Base-by-base conservation (phyloP, 2,797 vertebrate species). In the Acipenser ruthenus region DNA sequence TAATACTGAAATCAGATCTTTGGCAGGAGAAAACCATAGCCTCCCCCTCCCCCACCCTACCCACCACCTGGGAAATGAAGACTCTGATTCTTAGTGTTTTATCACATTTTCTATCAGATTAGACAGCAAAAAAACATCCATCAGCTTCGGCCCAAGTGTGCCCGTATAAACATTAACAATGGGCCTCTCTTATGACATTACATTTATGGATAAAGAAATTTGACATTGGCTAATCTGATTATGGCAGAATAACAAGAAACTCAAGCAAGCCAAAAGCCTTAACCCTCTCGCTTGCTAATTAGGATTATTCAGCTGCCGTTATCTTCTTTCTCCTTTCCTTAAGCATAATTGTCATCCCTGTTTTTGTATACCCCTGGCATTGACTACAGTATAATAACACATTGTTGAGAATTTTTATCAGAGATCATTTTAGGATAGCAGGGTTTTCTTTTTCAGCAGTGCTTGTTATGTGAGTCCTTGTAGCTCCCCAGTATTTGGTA, bases 301-400 rank as follows among this genome's bases (percentile, higher is more conserved):
- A 83, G 80, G 86, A 88, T 89, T 88, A 88, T 77, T 78, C 75
- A 74, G 65, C 63, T 47, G 68, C 81, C 6, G 84, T 84, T 81
- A 84, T 83, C 83, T 77, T 69, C 49, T 52, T 68, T 59, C 50
- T 18, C 56, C 69, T 80, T 79, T 69, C 59, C 77, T 71, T 68
- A 1, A 61, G 74, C 80, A 75, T 74, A 72, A 78, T 83, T 83
- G 79, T 84, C 84, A 72, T 74, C 62, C 77, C 67, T 70, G 74
- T 23, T 1, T 74, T 52, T 79, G 77, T 80, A 62, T 77, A 68
- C 72, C 69, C 59, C 60, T 66, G 12, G 23, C 12, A 73, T 72
- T 66, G 66, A 52, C 71, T 70, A 72, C 70, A 77, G 75, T 76
- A 77, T 82, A 79, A 81, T 76, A 69, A 74, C 70, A 80, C 73